Percentiles rank a stretch among this genome's conserved stretches.
phyloP scores from a whole-genome alignment of 2,113 vertebrate species.

The Smithornis capensis region DNA sequence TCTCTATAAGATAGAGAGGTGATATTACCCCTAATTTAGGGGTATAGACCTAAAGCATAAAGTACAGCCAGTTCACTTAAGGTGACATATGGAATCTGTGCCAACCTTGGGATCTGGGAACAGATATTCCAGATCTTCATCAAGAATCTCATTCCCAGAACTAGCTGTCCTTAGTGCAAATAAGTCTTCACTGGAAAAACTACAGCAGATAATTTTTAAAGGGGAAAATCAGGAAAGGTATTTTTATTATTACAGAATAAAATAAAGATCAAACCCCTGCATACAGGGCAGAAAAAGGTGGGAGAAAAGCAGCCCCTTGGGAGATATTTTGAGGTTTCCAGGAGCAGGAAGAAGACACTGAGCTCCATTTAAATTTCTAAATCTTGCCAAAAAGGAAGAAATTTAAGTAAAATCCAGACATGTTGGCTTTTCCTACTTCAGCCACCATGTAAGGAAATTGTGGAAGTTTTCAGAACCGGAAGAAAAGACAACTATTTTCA shows the following conservation, averaged over 20 bases:
- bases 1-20: background rate
- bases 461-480: background rate
- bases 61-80: background rate
- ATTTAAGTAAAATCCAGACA: background rate
- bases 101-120: background rate
- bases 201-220: background rate
- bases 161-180: background rate
- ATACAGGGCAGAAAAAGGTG: background rate
- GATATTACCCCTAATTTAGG: background rate
- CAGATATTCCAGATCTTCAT: background rate
- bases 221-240: background rate
- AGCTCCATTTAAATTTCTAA: background rate
- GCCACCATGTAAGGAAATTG: background rate
- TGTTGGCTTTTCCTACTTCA: background rate
- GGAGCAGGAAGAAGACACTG: background rate
- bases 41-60: background rate
- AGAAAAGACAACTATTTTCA: background rate
- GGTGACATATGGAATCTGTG: fast-evolving
- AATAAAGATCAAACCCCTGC: background rate
- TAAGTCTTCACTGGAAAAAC: background rate
- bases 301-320: background rate
- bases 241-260: background rate
- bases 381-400: background rate
- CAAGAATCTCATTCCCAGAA: background rate
- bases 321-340: background rate